Conservation (phyloP, 2,797 vertebrate genomes). For the Sebastes nivosus region DNA sequence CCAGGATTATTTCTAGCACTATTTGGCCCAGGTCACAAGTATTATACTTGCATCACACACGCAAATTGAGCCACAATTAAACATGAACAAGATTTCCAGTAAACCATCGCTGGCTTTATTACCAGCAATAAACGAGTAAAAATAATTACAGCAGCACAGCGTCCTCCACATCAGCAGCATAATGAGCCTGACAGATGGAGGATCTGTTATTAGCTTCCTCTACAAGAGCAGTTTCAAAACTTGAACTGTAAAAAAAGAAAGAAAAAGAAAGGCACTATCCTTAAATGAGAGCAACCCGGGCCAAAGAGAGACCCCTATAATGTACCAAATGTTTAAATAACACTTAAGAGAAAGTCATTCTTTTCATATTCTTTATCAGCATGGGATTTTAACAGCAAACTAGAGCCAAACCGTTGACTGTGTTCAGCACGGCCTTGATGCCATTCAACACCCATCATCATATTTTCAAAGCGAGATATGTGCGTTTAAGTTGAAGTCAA, state of each 20-base stretch:
- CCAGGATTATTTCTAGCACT: slow-evolving; percentile 17
- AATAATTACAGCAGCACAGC: background rate
- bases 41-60: background rate
- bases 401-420: background rate
- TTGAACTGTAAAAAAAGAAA: background rate
- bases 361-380: background rate
- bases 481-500: background rate
- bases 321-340: background rate
- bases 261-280: background rate
- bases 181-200: background rate
- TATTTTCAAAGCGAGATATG: background rate
- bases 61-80: background rate
- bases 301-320: background rate
- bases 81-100: background rate
- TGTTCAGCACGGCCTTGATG: background rate
- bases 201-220: background rate
- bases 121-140: background rate
- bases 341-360: background rate
- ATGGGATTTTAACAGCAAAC: background rate
- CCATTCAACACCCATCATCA: background rate
- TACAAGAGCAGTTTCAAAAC: background rate
- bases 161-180: background rate
- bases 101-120: background rate
- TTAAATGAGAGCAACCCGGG: background rate
- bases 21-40: background rate